Evolutionary conservation across 2,113 vertebrate species (phyloP).

Genomic region (Myotis davidii): DNA sequence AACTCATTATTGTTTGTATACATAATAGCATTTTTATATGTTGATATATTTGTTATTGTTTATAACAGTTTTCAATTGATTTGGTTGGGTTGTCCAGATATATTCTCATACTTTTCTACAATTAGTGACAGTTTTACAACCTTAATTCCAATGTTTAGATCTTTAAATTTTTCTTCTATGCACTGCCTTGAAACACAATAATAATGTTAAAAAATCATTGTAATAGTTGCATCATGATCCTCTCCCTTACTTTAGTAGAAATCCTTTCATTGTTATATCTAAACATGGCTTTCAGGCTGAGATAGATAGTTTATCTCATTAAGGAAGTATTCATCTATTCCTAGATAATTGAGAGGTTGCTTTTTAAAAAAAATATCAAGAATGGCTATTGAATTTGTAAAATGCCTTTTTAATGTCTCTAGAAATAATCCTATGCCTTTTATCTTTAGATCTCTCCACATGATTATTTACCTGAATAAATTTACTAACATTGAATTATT

Average conservation of each 20-base stretch:
- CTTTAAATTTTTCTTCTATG: not conserved
- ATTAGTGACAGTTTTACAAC: not conserved
- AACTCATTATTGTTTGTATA: not conserved
- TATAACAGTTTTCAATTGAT: not conserved
- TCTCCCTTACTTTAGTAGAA: not conserved
- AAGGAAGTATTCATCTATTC: not conserved
- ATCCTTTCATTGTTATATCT: not conserved
- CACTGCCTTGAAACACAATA: not conserved
- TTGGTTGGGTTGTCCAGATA: constrained; percentile 32
- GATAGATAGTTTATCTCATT: not conserved
- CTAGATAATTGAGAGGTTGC: not conserved
- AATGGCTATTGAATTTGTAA: constrained; percentile 16
- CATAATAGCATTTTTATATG: not conserved
- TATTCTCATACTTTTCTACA: not conserved
- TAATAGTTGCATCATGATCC: not conserved
- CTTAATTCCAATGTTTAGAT: not conserved
- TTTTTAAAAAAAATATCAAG: not conserved
- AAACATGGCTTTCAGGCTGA: not conserved
- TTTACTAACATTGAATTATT: not conserved
- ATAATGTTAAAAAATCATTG: not conserved
- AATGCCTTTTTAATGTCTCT: not conserved
- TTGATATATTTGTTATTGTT: not conserved
- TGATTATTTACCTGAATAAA: constrained; percentile 12
- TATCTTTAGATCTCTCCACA: not conserved
- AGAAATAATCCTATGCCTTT: not conserved